Evolutionary conservation across 2,888 invertebrate species (phyloP), one percentile per base, ranked within the genome.

Genomic region (Phymatocera aterrima): DNA sequence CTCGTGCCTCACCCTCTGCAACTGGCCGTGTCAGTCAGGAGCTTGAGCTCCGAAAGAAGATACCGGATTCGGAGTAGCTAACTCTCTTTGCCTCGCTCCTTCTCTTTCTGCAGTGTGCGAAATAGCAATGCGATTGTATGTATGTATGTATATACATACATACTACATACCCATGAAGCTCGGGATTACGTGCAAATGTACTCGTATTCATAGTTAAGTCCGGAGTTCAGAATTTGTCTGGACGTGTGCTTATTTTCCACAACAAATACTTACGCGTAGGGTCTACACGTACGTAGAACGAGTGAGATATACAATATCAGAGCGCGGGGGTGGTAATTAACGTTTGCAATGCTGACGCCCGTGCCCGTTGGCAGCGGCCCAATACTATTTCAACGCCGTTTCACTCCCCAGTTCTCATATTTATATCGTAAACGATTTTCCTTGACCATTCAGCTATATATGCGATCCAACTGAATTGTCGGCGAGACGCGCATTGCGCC

Each of bases 321-420:
- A n/a, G n/a, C n/a, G n/a, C 75, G 3, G 40, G 75, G 28, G 31
- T 6, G 28, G 75, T 75, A 75, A 75, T 75, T 75, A 75, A 75
- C 75, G 57, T 75, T 60, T 75, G 57, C 60, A 24, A 37, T 51
- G 57, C 75, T 57, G 75, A 75, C 75, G 75, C 57, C 15, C 28
- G 31, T 5, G n/a, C n/a, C 61, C 75, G 75, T 31, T 75, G 75
- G 75, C 75, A 75, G 1, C 24, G 40, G 28, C 18, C 75, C 75
- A 60, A 43, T 31, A 21, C 6, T 34, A 72, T 72, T 72, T 51
- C 51, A n/a, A 51, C 72, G 24, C 51, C 40, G 43, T 75, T 72
- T 75, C 57, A 31, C 51, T 31, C 4, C 18, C 34, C 18, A 18
- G n/a, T 65, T 43, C 24, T 46, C 43, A 12, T 68, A 24, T 24